Conservation (phyloP, 2,113 vertebrate genomes). For the Amphiprion ocellaris region DNA sequence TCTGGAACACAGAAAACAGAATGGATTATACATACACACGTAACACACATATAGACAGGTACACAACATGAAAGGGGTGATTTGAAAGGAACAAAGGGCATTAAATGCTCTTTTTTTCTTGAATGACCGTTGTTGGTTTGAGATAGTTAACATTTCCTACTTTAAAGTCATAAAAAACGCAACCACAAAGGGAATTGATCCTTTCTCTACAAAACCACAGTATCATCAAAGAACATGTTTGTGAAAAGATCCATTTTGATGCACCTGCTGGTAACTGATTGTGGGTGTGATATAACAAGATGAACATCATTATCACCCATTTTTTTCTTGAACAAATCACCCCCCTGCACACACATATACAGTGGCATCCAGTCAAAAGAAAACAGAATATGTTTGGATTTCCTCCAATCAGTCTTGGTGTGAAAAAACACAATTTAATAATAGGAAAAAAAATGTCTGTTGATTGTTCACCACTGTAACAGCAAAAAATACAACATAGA, state of each 20-base stretch:
- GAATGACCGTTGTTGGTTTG: neutral
- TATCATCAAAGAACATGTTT: slow-evolving; percentile 30
- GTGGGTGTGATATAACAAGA: slow-evolving; percentile 20
- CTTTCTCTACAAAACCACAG: slow-evolving; percentile 8
- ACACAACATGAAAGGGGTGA: slow-evolving; percentile 67
- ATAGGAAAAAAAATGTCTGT: slow-evolving; percentile 34
- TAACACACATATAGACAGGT: slow-evolving; percentile 69
- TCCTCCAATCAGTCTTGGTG: slow-evolving; percentile 40
- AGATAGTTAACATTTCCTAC: slow-evolving; percentile 1
- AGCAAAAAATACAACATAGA: slow-evolving; percentile 58
- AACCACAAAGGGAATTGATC: neutral
- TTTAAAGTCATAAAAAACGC: no score
- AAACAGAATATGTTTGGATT: slow-evolving; percentile 19
- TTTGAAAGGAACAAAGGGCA: slow-evolving; percentile 49
- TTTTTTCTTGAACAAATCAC: slow-evolving; percentile 65
- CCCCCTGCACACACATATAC: slow-evolving; percentile 59
- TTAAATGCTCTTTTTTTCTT: slow-evolving; percentile 20
- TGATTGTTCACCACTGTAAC: slow-evolving; percentile 78
- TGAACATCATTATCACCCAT: neutral
- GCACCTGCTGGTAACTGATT: slow-evolving; percentile 7
- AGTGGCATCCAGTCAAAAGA: slow-evolving; percentile 76
- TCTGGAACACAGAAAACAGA: slow-evolving; percentile 94
- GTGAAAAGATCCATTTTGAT: slow-evolving; percentile 2
- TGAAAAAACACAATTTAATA: slow-evolving; percentile 25
- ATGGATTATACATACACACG: slow-evolving; percentile 87